These are phyloP conservation scores for Shinisaurus crocodilurus DNA, from an alignment of 2,113 vertebrate genomes.

Conservation along the genomic window DNA sequence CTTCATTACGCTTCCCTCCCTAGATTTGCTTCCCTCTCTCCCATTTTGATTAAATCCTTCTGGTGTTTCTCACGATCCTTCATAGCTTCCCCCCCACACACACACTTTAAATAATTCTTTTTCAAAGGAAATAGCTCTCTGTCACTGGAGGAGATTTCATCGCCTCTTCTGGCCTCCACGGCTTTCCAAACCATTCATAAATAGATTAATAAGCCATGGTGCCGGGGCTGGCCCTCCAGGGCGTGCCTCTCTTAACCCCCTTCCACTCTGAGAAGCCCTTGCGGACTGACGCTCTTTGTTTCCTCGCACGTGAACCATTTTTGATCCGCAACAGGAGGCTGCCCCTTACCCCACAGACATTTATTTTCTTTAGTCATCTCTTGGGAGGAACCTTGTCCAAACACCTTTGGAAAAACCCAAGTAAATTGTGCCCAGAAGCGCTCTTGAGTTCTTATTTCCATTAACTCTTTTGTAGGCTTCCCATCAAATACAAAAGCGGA, in stretches of 20 bases:
- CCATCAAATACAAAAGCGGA: neutral
- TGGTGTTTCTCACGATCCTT: slow-evolving; percentile 33
- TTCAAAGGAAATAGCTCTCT: slow-evolving; percentile 24
- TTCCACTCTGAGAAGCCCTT: slow-evolving; percentile 37
- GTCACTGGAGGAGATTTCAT: slow-evolving; percentile 52
- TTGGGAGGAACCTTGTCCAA: slow-evolving; percentile 56
- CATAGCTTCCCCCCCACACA: neutral
- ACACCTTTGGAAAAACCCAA: slow-evolving; percentile 55
- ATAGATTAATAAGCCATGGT: slow-evolving; percentile 41
- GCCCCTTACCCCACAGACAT: slow-evolving; percentile 55
- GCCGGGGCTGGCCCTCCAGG: neutral
- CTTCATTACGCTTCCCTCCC: neutral
- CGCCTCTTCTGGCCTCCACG: slow-evolving; percentile 34
- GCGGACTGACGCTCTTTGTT: slow-evolving; percentile 53
- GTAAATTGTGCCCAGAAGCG: slow-evolving; percentile 62
- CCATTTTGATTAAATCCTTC: slow-evolving; percentile 41
- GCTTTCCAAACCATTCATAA: slow-evolving; percentile 47
- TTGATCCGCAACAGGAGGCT: slow-evolving; percentile 68
- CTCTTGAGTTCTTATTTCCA: slow-evolving; percentile 39
- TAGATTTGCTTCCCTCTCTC: neutral
- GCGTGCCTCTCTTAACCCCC: slow-evolving; percentile 54
- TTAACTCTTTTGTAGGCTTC: slow-evolving; percentile 64
- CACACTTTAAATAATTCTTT: neutral
- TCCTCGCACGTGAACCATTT: neutral
- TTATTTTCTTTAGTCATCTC: slow-evolving; percentile 69